These are phyloP conservation scores for Capitulum mitella DNA, from an alignment of 2,888 invertebrate species.

Conservation along the genomic window DNA sequence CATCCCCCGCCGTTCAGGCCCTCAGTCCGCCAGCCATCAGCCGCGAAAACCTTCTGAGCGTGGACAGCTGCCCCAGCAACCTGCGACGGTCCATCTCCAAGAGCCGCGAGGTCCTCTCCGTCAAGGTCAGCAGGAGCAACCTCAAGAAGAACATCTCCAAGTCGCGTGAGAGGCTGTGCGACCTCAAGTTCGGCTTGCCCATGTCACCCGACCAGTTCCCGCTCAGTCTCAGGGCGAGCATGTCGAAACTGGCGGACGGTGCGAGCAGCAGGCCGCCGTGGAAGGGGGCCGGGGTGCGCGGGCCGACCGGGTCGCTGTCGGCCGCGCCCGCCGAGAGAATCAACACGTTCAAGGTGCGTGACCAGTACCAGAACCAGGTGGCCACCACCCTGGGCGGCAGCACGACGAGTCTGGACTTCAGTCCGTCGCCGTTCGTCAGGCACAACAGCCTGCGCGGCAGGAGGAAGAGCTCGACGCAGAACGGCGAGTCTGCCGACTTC, in stretches of 20 bases:
- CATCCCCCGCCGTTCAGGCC: background rate
- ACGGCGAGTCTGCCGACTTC: background rate
- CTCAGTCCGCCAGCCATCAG: background rate
- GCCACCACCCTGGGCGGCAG: background rate
- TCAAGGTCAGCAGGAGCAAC: slow-evolving; percentile 43
- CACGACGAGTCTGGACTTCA: background rate
- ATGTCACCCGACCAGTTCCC: slow-evolving; percentile 32
- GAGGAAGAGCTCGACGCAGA: background rate
- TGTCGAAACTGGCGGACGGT: background rate
- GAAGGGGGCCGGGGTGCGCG: background rate
- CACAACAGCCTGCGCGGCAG: background rate
- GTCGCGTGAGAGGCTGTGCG: slow-evolving; percentile 42
- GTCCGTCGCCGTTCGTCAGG: background rate
- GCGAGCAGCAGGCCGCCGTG: background rate
- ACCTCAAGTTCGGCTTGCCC: slow-evolving; percentile 36
- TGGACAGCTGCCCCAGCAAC: slow-evolving; percentile 29
- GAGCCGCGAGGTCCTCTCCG: slow-evolving; percentile 49
- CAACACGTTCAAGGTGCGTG: slow-evolving; percentile 6
- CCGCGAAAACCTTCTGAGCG: background rate
- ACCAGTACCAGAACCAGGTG: slow-evolving; percentile 11
- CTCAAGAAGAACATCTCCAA: slow-evolving; percentile 39
- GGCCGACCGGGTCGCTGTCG: background rate
- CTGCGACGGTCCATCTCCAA: slow-evolving; percentile 45
- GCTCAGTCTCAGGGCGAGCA: background rate
- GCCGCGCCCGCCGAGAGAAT: background rate